phyloP scores from a whole-genome alignment of 2,888 invertebrate genomes.

The Matsumyia berberina region DNA sequence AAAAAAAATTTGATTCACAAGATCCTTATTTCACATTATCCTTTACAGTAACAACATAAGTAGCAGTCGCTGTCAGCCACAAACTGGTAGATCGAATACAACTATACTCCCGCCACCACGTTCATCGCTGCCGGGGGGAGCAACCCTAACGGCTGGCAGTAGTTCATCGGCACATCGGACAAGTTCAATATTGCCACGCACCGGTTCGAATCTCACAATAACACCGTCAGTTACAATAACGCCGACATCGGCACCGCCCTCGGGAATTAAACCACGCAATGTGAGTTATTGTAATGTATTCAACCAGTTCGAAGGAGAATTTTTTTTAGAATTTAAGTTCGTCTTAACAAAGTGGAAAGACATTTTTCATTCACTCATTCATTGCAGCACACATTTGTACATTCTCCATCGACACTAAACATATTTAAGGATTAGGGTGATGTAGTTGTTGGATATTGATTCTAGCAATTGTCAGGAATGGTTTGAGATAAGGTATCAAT shows the following conservation, averaged over 20 bases:
- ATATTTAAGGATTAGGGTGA: neutral
- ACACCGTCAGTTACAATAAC: slow-evolving; percentile 91
- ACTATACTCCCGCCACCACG: slow-evolving; percentile 83
- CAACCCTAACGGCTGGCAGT: slow-evolving; percentile 87
- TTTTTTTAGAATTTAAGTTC: slow-evolving; percentile 47
- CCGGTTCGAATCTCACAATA: slow-evolving; percentile 85
- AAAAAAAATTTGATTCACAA: neutral
- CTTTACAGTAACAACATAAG: slow-evolving; percentile 78
- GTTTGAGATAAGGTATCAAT: neutral
- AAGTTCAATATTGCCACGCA: slow-evolving; percentile 82
- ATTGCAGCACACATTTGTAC: slow-evolving; percentile 34
- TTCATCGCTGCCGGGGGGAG: slow-evolving; percentile 86
- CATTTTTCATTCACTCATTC: slow-evolving; percentile 31
- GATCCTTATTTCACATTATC: slow-evolving; percentile 43
- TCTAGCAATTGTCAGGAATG: neutral
- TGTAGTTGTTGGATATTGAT: slow-evolving; percentile 39
- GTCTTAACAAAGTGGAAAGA: slow-evolving; percentile 11
- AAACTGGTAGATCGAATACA: slow-evolving; percentile 78
- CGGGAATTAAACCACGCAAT: slow-evolving; percentile 84
- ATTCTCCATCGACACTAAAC: slow-evolving; percentile 55
- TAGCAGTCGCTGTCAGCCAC: slow-evolving; percentile 79
- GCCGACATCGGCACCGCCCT: slow-evolving; percentile 89
- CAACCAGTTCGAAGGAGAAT: slow-evolving; percentile 77
- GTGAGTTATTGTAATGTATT: slow-evolving; percentile 85
- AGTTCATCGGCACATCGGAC: slow-evolving; percentile 81